These are phyloP conservation scores for Nasonovia ribisnigri DNA, from an alignment of 2,888 invertebrate species.

Conservation along the genomic window DNA sequence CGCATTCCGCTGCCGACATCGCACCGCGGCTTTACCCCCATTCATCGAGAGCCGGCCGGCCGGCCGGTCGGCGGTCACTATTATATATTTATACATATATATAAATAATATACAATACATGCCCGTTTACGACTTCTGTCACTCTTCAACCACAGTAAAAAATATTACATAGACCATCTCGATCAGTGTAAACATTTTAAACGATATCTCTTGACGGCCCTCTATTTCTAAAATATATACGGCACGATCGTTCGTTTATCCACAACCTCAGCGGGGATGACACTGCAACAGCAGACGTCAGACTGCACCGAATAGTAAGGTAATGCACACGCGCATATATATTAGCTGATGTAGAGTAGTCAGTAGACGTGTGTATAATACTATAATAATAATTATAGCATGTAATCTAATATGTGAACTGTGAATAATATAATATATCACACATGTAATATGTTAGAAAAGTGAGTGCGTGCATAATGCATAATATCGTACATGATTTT, in stretches of 20 bases:
- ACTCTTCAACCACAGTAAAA: not conserved
- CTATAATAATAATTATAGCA: not conserved
- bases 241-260: not conserved
- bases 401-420: not conserved
- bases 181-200: not conserved
- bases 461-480: not conserved
- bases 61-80: slow-evolving; percentile 54
- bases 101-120: not conserved
- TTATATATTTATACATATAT: not conserved
- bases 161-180: not conserved
- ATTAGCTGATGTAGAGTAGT: not conserved
- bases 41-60: slow-evolving; percentile 49
- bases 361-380: not conserved
- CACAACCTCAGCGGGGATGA: not conserved
- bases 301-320: slow-evolving; percentile 15
- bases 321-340: slow-evolving; percentile 1
- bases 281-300: not conserved
- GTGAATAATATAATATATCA: not conserved
- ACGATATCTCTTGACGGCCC: not conserved
- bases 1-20: slow-evolving; percentile 24
- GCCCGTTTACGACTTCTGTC: not conserved
- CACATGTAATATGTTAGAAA: not conserved
- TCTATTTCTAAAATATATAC: not conserved
- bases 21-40: slow-evolving; percentile 1
- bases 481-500: not conserved